Evolutionary conservation across 1,140 invertebrate species (phyloP), one percentile per base, ranked within the genome.

Genomic region (Triops longicaudatus): DNA sequence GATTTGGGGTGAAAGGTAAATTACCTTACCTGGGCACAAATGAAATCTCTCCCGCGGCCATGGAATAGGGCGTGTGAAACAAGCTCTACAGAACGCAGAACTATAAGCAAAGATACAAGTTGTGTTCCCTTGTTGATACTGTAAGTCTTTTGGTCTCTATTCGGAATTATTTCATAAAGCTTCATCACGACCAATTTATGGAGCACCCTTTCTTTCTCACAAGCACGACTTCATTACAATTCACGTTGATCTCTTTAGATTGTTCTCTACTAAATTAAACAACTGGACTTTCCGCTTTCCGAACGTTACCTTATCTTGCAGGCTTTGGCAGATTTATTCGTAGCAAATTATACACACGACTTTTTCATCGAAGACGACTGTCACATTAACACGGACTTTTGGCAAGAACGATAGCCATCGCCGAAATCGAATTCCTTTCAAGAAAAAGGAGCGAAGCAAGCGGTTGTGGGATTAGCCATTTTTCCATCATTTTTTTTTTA

Each of bases 1-100:
- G 50, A 63, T 63, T 63, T 63, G 50, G 50, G 50, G 50, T 63
- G 50, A 63, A 63, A 63, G 50, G 50, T 63, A 63, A 63, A 63
- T 63, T 63, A 63, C 50, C 50, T 63, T 63, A 7, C 50, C 50
- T 63, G 50, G 50, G 50, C 50, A 63, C 50, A 22, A 63, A 63
- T 17, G 50, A 22, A 63, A 22, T n/a, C 17, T 22, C 50, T 63
- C 50, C 50, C n/a, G 50, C 50, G 50, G 50, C 50, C 22, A 63
- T 63, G 17, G 14, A 63, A 63, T 22, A 37, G n/a, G 50, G n/a
- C 50, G 50, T 63, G 50, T 63, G 50, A 63, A 63, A 63, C 17
- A 63, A 63, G 50, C 0, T 10, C 50, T 63, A 63, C 50, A n/a
- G n/a, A 63, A 22, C 50, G 22, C 17, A 63, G 50, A 63, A 63